Evolutionary conservation across 2,113 vertebrate genomes (phyloP).

Genomic region (Planiliza haematocheilus): DNA sequence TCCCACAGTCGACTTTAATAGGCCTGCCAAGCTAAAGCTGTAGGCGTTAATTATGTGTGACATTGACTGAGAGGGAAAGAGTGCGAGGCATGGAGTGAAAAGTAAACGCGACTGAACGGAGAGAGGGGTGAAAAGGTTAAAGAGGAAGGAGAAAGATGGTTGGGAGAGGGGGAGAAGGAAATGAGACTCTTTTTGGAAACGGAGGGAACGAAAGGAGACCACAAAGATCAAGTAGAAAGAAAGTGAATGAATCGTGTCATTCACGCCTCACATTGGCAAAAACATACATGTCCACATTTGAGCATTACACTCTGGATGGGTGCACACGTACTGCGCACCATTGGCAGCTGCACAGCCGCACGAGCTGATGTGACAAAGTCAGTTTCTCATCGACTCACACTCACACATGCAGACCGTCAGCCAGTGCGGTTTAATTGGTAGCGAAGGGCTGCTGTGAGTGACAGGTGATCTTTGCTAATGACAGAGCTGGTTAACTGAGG

Average conservation of each 20-base stretch:
- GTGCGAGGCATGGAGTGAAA: neutral
- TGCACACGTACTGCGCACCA: neutral
- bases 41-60: conserved; percentile 57
- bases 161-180: neutral
- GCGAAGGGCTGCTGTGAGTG: conserved; percentile 34
- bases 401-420: neutral
- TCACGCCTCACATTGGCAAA: conserved; percentile 4
- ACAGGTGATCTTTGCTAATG: conserved; percentile 48
- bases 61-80: conserved; percentile 53
- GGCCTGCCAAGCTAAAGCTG: conserved; percentile 47
- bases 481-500: conserved; percentile 35
- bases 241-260: neutral
- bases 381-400: neutral
- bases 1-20: conserved; percentile 48
- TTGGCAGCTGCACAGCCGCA: conserved; percentile 5
- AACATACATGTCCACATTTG: neutral
- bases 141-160: neutral
- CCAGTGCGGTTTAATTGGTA: conserved; percentile 29
- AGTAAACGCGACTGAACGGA: neutral
- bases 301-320: neutral
- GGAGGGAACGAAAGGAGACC: neutral
- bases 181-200: neutral
- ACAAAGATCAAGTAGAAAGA: neutral
- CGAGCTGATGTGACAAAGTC: conserved; percentile 33
- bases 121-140: neutral